Conservation (phyloP, 1,140 invertebrate genomes). For the Caenorhabditis brenneri region DNA sequence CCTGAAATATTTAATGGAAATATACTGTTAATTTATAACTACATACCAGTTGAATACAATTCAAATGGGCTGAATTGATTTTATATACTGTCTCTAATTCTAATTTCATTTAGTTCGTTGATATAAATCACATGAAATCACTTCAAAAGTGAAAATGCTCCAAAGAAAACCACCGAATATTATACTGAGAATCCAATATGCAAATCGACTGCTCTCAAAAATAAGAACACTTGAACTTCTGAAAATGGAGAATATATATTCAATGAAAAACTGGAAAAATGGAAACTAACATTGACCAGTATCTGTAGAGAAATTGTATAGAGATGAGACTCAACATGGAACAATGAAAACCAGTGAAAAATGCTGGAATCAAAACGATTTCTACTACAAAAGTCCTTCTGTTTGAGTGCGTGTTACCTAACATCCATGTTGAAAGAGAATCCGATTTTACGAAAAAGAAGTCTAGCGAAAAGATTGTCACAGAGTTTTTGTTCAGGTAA, state of each 20-base stretch:
- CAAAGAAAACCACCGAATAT: background rate
- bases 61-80: background rate
- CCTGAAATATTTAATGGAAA: no score
- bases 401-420: background rate
- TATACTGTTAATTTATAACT: background rate
- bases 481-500: background rate
- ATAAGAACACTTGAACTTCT: background rate
- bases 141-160: background rate
- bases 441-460: background rate
- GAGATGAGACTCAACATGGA: background rate
- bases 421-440: background rate
- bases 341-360: background rate
- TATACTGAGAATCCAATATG: background rate
- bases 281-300: background rate
- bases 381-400: no score
- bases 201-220: background rate
- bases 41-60: background rate
- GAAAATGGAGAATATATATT: background rate
- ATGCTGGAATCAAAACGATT: no score
- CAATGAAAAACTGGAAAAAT: no score
- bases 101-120: background rate
- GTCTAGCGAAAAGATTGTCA: background rate
- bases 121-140: background rate
- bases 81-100: background rate
- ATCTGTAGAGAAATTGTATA: background rate